phyloP scores from a whole-genome alignment of 2,113 vertebrate genomes.

The Rhombomys opimus region DNA sequence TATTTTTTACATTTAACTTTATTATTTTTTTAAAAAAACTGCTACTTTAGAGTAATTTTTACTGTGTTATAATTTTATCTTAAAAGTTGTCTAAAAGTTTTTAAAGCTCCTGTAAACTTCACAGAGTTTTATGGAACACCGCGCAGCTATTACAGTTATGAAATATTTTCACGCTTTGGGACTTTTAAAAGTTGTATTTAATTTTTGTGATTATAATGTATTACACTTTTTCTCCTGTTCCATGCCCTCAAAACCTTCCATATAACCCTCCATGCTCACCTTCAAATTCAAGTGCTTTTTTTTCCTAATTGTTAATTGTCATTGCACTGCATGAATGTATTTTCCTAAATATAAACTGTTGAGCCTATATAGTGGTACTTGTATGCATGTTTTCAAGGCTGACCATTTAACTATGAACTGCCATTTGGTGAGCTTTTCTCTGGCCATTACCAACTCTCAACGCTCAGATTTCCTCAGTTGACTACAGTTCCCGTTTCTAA shows the following conservation, averaged over 20 bases:
- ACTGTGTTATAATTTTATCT: neutral
- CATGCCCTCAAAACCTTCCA: neutral
- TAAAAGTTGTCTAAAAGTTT: neutral
- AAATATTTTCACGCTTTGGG: neutral
- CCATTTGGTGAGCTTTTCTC: neutral
- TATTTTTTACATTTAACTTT: neutral
- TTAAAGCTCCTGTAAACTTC: neutral
- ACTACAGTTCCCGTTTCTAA: neutral
- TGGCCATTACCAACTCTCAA: neutral
- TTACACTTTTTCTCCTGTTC: neutral
- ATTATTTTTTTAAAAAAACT: slow-evolving; percentile 4
- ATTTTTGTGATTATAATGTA: neutral
- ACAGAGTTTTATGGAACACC: neutral
- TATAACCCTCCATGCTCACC: neutral
- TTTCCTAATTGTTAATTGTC: neutral
- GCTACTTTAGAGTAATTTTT: neutral
- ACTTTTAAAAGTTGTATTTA: neutral
- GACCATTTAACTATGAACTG: too few relatives aligned
- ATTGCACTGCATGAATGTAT: neutral
- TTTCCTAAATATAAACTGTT: neutral
- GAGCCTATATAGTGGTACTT: neutral
- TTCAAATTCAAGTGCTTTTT: neutral
- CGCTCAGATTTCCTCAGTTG: too few relatives aligned
- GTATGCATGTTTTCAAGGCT: neutral
- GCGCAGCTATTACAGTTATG: neutral